These are phyloP conservation scores for Ips nitidus DNA, from an alignment of 1,140 invertebrate genomes.

Conservation along the genomic window DNA sequence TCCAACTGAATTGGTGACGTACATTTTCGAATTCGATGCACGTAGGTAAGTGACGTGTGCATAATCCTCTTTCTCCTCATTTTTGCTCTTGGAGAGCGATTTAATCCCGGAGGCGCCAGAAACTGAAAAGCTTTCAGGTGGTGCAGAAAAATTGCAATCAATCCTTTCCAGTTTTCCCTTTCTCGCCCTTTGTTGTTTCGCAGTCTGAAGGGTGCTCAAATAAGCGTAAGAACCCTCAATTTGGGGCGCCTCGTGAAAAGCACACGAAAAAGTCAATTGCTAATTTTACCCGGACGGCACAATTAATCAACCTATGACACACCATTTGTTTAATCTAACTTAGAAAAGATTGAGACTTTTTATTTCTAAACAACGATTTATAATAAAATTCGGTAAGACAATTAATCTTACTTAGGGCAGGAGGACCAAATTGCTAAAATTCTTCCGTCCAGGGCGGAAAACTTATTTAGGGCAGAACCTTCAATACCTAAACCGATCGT, in stretches of 20 bases:
- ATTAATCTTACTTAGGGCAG: conserved; percentile 2
- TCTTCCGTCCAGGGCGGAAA: not conserved
- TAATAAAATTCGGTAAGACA: not conserved
- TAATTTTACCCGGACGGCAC: not conserved
- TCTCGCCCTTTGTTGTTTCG: not conserved
- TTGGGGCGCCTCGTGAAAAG: not conserved
- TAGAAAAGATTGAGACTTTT: not conserved
- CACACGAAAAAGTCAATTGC: not conserved
- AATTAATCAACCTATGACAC: conserved; percentile 2
- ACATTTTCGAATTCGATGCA: not conserved
- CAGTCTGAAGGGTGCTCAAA: not conserved
- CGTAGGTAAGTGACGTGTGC: not conserved
- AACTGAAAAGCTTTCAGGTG: not conserved
- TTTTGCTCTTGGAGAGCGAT: not conserved
- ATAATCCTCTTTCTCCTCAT: not conserved
- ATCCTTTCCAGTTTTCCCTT: no score
- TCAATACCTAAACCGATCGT: not conserved
- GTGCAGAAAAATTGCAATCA: not conserved
- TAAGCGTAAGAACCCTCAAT: not conserved
- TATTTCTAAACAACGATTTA: conserved; percentile 5
- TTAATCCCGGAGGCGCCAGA: not conserved
- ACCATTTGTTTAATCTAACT: conserved; percentile 4
- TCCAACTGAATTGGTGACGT: no score
- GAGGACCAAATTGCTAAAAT: not conserved
- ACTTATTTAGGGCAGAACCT: not conserved